Evolutionary conservation across 2,888 invertebrate genomes (phyloP).

Genomic region (Onthophagus sagittarius): DNA sequence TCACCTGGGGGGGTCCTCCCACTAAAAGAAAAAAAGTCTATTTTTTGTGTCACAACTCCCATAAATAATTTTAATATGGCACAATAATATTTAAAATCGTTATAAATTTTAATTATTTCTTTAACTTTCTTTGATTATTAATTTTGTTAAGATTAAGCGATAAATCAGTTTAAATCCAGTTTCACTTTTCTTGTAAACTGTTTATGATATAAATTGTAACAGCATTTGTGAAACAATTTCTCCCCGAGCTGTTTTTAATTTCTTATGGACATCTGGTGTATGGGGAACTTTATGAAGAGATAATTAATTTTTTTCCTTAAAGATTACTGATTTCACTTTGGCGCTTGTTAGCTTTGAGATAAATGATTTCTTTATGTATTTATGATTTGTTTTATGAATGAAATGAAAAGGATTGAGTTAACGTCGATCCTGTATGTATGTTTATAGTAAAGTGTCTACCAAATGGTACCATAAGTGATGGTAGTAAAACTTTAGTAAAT

Average conservation of each 20-base stretch:
- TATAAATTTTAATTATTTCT: too few species aligned
- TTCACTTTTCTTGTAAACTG: background rate
- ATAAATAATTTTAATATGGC: background rate
- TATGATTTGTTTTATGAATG: too few species aligned
- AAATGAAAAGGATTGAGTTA: too few species aligned
- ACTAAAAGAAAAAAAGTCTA: background rate
- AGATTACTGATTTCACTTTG: background rate
- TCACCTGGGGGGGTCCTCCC: background rate
- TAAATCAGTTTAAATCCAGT: background rate
- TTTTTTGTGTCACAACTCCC: background rate
- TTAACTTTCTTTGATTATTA: too few species aligned
- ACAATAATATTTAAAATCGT: too few species aligned
- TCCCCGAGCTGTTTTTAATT: background rate
- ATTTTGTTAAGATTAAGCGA: too few species aligned
- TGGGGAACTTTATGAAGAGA: background rate
- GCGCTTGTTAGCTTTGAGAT: background rate
- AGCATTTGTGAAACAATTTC: background rate
- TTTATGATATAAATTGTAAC: background rate
- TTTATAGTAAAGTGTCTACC: too few species aligned
- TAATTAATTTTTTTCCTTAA: background rate
- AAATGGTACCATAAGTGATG: too few species aligned
- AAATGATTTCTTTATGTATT: too few species aligned
- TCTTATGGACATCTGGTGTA: background rate
- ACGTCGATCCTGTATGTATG: too few species aligned
- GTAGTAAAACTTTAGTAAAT: too few species aligned